Evolutionary conservation across 2,797 vertebrate species (phyloP), one percentile per base, ranked within the genome.

Genomic region (Thaleichthys pacificus): DNA sequence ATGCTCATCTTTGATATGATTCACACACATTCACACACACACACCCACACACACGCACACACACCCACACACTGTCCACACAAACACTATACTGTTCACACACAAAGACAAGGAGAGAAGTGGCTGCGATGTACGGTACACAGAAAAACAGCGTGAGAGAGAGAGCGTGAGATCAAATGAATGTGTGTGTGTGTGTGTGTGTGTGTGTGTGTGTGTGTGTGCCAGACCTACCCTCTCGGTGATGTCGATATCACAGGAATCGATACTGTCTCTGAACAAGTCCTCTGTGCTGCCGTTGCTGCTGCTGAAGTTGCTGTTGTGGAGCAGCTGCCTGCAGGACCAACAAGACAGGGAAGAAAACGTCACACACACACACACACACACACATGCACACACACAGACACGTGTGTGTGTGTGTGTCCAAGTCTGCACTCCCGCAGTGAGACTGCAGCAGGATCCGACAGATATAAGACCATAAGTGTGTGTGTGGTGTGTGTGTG

Each of bases 291-390:
- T 99, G 89, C 96, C 96, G 0, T 97, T 96, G 54, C 95, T 97
- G 91, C 97, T 99, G 92, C 97, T 99, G 86, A 98, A 89, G 91
- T 98, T 98, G 91, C 97, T 99, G 90, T 94, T 95, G 85, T 99
- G 95, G 82, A 99, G 94, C 74, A 99, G 95, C 76, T 98, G 97
- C 80, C 97, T 99, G 92, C 38, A 79, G 80, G 72, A 28, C 70
- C 19, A 71, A 57, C 75, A 61, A 78, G 38, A 77, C 62, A 71
- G 69, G 70, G n/a, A 72, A 72, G 61, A 68, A 26, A 61, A 61
- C 57, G 68, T 65, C 61, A 77, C 61, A 72, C 62, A 89, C 8
- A 71, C 17, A 78, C 47, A 17, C 47, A 49, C 9, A 49, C 47
- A 49, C 47, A 49, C 47, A 12, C 2, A 51, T 1, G 15, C 47